Evolutionary conservation across 53 echinoderm and acorn worm species (phyloP).

Genomic region (Luidia sarsii): DNA sequence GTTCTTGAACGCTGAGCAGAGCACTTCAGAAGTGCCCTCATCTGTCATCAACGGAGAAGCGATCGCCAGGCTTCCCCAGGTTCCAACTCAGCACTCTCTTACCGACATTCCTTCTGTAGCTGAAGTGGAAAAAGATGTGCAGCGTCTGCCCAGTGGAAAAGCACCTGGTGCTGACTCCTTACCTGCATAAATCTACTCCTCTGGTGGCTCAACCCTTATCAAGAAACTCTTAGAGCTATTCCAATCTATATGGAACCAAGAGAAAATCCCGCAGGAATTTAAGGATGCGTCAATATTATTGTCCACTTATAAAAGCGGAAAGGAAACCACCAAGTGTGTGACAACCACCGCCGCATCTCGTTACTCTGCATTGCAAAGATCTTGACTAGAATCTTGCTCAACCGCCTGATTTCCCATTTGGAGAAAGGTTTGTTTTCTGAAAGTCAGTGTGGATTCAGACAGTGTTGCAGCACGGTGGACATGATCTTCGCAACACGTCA

Average conservation of each 20-base stretch:
- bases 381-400: neutral
- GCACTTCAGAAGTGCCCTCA: constrained; percentile 9
- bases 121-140: constrained; percentile 2
- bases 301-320: constrained; percentile 36
- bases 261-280: constrained; percentile 19
- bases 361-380: neutral
- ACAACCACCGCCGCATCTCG: constrained; percentile 1
- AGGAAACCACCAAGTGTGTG: constrained; percentile 2
- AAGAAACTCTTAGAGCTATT: constrained; percentile 6
- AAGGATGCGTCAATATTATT: constrained; percentile 32
- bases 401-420: neutral
- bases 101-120: neutral
- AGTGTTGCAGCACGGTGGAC: neutral
- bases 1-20: neutral
- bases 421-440: constrained; percentile 10
- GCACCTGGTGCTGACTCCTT: constrained; percentile 37
- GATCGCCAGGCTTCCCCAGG: constrained; percentile 17
- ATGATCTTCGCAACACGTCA: neutral
- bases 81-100: neutral
- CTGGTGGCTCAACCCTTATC: neutral
- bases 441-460: constrained; percentile 9
- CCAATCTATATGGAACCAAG: constrained; percentile 20
- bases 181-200: constrained; percentile 29
- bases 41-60: constrained; percentile 9
- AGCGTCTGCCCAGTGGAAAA: constrained; percentile 22